Conservation (phyloP, 2,888 invertebrate genomes). For the Subacronicta megacephala region DNA sequence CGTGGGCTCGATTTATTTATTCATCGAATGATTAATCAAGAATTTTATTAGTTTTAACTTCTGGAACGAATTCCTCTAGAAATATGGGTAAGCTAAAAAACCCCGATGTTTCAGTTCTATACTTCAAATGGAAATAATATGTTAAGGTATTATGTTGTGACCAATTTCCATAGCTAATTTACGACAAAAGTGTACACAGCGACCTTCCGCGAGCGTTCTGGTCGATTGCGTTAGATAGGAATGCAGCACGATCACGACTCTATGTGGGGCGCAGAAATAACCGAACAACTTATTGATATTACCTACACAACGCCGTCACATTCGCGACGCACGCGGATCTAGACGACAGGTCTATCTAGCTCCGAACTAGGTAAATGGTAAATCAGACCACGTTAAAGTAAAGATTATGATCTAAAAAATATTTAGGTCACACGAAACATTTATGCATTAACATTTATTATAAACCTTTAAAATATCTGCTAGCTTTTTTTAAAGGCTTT, state of each 20-base stretch:
- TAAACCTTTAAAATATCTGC: constrained; percentile 12
- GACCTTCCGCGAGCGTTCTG: constrained; percentile 73
- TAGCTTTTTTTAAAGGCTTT: constrained; percentile 8
- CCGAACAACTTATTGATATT: constrained; percentile 62
- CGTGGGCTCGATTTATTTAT: constrained; percentile 36
- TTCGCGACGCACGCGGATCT: constrained; percentile 60
- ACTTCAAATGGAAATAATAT: constrained; percentile 12
- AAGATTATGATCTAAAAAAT: constrained; percentile 28
- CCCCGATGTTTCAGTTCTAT: not conserved
- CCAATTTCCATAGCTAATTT: constrained; percentile 49
- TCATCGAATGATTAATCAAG: constrained; percentile 30
- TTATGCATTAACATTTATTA: constrained; percentile 19
- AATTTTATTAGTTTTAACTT: constrained; percentile 19
- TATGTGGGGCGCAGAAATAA: constrained; percentile 71
- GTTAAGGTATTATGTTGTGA: constrained; percentile 8
- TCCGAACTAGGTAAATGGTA: constrained; percentile 39
- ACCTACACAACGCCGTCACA: constrained; percentile 49
- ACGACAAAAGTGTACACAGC: constrained; percentile 49
- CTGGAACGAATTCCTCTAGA: constrained; percentile 11
- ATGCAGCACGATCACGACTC: constrained; percentile 79
- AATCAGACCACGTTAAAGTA: constrained; percentile 18
- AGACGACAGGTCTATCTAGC: constrained; percentile 56
- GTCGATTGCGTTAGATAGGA: constrained; percentile 78
- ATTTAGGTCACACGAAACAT: constrained; percentile 18
- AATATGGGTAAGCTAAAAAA: not conserved